Evolutionary conservation across 92 coral and sea anemone genomes (phyloP).

Genomic region (Diadumene lineata): DNA sequence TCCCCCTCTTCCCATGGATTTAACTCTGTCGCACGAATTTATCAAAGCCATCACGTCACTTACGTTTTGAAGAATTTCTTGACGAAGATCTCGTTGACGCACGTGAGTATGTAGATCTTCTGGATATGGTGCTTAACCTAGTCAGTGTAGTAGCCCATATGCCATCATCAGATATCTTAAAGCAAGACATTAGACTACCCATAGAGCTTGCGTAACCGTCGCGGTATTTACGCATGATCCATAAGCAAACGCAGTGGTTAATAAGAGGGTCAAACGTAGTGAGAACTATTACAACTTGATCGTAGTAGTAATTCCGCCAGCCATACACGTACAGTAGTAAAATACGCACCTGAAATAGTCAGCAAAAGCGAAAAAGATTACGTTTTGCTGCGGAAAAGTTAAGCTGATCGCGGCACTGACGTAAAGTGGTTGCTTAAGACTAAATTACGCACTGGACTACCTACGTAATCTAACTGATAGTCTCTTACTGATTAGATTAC

Average conservation of each 20-base stretch:
- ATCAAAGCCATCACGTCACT: not conserved
- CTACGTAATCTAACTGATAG: too few species aligned
- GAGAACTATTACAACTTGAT: constrained; percentile 71
- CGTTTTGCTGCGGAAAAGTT: not conserved
- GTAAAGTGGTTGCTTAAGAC: not conserved
- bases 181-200: constrained; percentile 65
- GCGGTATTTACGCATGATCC: constrained; percentile 86
- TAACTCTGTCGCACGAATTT: not conserved
- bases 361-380: not conserved
- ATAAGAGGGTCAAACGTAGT: constrained; percentile 82
- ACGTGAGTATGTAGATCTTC: constrained; percentile 71
- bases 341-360: constrained; percentile 64
- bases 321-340: constrained; percentile 65
- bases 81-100: constrained; percentile 71
- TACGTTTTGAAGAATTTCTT: constrained; percentile 64
- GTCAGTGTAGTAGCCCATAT: constrained; percentile 78
- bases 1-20: too few species aligned
- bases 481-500: too few species aligned
- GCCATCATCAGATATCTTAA: constrained; percentile 79
- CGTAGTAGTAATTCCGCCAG: constrained; percentile 84
- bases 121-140: constrained; percentile 73
- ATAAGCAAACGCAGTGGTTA: constrained; percentile 80
- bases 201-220: constrained; percentile 79
- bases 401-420: not conserved
- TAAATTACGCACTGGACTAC: too few species aligned